phyloP scores from a whole-genome alignment of 2,113 vertebrate genomes.

The Coptodon rendalli region DNA sequence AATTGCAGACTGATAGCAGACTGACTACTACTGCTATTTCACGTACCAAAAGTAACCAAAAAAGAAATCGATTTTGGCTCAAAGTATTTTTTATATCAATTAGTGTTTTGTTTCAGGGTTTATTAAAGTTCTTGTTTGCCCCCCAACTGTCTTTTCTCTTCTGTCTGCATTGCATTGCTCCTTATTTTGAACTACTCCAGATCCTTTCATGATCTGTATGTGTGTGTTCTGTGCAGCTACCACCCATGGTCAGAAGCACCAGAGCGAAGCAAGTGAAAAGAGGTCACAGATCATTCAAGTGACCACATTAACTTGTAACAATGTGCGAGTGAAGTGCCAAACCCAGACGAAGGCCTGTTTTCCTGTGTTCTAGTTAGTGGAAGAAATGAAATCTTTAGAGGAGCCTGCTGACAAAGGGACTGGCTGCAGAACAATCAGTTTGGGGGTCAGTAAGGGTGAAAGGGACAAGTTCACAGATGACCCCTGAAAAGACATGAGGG shows the following conservation, averaged over 20 bases:
- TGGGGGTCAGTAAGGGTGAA: conserved; percentile 25
- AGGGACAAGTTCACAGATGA: conserved; percentile 39
- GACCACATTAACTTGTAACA: conserved; percentile 63
- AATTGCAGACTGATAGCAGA: not conserved
- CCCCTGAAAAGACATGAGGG: not conserved
- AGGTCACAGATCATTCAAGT: conserved; percentile 62
- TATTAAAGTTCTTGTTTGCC: not conserved
- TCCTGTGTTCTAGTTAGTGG: conserved; percentile 3
- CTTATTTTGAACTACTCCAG: not conserved
- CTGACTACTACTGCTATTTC: not conserved
- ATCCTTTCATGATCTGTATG: not conserved
- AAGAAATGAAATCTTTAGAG: conserved; percentile 51
- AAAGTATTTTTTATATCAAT: not conserved
- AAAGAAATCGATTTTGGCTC: not conserved
- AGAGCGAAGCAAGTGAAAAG: conserved; percentile 11
- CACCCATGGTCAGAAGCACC: conserved; percentile 4
- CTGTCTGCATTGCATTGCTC: not conserved
- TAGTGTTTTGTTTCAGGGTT: not conserved
- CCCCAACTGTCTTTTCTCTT: not conserved
- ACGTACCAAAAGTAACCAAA: not conserved
- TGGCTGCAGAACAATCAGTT: conserved; percentile 41
- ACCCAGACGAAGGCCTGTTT: conserved; percentile 19
- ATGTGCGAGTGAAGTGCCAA: conserved; percentile 57
- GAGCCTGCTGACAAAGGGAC: conserved; percentile 19
- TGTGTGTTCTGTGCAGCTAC: not conserved